A percentile compares a stretch with the other conserved stretches of the same genome.
phyloP scores from a whole-genome alignment of 1,140 invertebrate species.

The Drosophila teissieri region DNA sequence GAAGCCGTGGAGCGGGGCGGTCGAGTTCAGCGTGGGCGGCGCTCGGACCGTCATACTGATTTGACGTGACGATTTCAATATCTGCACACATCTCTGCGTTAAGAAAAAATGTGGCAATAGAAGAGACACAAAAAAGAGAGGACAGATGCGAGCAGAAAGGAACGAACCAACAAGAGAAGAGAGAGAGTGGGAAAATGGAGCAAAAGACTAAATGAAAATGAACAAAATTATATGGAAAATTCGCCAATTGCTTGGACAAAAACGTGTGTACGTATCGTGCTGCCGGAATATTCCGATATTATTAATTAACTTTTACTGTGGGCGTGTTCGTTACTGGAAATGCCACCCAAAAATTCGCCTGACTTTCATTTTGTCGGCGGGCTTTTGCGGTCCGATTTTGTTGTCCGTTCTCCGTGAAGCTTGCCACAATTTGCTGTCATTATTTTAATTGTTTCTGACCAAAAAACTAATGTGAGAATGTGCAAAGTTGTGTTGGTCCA shows the following conservation, averaged over 20 bases:
- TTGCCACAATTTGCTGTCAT: conserved; percentile 45
- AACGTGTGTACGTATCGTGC: conserved; percentile 19
- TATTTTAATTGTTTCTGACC: conserved; percentile 69
- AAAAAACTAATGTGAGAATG: conserved; percentile 57
- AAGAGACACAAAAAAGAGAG: conserved; percentile 84
- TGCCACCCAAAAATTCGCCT: not conserved
- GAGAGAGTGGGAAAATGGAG: conserved; percentile 46
- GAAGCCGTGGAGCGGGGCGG: conserved; percentile 85
- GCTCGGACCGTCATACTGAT: conserved; percentile 94
- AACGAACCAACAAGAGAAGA: conserved; percentile 64
- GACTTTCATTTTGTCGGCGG: conserved; percentile 15
- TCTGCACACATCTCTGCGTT: conserved; percentile 88
- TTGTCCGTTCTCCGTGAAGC: conserved; percentile 2
- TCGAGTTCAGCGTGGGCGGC: conserved; percentile 85
- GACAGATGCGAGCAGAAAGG: conserved; percentile 67
- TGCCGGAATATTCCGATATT: conserved; percentile 15
- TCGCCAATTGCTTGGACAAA: conserved; percentile 21
- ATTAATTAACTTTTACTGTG: conserved; percentile 40
- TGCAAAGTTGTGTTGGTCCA: conserved; percentile 45
- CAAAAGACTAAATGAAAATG: conserved; percentile 35
- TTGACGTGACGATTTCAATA: conserved; percentile 93
- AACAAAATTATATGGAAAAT: conserved; percentile 31
- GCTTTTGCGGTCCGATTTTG: conserved; percentile 42
- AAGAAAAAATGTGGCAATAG: conserved; percentile 85
- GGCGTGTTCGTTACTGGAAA: conserved; percentile 25